phyloP scores from a whole-genome alignment of 1,140 invertebrate species.

The Amphibalanus amphitrite region DNA sequence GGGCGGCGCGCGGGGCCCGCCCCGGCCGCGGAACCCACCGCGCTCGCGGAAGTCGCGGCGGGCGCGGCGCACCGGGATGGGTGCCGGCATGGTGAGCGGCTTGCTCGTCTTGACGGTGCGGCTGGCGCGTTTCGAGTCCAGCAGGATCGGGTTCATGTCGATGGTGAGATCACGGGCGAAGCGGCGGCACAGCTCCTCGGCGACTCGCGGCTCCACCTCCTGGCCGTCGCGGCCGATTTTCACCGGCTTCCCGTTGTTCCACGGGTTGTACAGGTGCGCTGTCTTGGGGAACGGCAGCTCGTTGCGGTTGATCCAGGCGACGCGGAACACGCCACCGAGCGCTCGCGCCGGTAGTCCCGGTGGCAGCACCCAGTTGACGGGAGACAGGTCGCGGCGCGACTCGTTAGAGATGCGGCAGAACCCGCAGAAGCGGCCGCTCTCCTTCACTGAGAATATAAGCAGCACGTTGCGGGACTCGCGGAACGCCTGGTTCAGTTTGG shows the following conservation, averaged over 20 bases:
- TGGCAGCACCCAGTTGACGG: constrained; percentile 89
- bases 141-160: constrained; percentile 73
- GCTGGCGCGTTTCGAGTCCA: constrained; percentile 69
- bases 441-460: constrained; percentile 91
- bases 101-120: constrained; percentile 29
- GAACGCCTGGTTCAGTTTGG: constrained; percentile 85
- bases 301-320: constrained; percentile 84
- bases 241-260: constrained; percentile 96
- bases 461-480: constrained; percentile 83
- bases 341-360: constrained; percentile 80
- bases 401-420: constrained; percentile 77
- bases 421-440: constrained; percentile 74
- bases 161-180: constrained; percentile 87
- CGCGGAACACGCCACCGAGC: constrained; percentile 82
- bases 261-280: constrained; percentile 85
- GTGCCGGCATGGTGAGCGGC: constrained; percentile 18
- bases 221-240: constrained; percentile 96
- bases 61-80: constrained; percentile 16
- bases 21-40: constrained; percentile 21
- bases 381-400: constrained; percentile 68
- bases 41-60: constrained; percentile 30
- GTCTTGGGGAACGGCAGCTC: constrained; percentile 85
- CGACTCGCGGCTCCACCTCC: constrained; percentile 42
- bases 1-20: constrained; percentile 14
- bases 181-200: constrained; percentile 79